Evolutionary conservation across 2,888 invertebrate genomes (phyloP).

Genomic region (Melanophora roralis): DNA sequence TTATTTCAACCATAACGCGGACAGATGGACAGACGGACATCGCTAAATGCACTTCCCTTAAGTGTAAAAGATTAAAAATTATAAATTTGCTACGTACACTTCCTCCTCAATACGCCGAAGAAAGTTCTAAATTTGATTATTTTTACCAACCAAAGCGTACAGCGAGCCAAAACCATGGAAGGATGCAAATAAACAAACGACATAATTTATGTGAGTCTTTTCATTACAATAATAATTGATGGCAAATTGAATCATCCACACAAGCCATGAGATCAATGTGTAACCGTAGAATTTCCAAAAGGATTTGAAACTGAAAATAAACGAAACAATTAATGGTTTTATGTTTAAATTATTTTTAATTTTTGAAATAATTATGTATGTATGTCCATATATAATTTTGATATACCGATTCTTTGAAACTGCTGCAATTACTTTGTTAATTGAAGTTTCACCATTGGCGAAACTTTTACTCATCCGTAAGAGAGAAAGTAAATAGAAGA

Average conservation of each 20-base stretch:
- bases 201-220: conserved; percentile 70
- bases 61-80: too few species aligned
- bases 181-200: conserved; percentile 69
- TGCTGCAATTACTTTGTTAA: conserved; percentile 65
- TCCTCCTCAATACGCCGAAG: conserved; percentile 69
- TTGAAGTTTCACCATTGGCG: conserved; percentile 55
- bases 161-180: conserved; percentile 71
- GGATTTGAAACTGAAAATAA: conserved; percentile 65
- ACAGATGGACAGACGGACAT: too few species aligned
- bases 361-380: too few species aligned
- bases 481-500: conserved; percentile 70
- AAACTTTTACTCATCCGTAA: conserved; percentile 67
- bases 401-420: conserved; percentile 69
- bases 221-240: conserved; percentile 70
- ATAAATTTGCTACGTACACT: conserved; percentile 64
- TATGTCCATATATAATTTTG: too few species aligned
- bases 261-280: conserved; percentile 68
- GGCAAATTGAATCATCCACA: conserved; percentile 68
- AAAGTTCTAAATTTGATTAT: conserved; percentile 71
- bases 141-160: conserved; percentile 69
- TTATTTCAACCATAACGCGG: too few species aligned
- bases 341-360: too few species aligned
- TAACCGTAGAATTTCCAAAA: conserved; percentile 71
- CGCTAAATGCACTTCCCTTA: too few species aligned
- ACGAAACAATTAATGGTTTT: background rate